Percentiles rank a stretch among this genome's conserved stretches.
Conservation (phyloP, 53 echinoderm and acorn worm species). For the Temnopleurus reevesii region DNA sequence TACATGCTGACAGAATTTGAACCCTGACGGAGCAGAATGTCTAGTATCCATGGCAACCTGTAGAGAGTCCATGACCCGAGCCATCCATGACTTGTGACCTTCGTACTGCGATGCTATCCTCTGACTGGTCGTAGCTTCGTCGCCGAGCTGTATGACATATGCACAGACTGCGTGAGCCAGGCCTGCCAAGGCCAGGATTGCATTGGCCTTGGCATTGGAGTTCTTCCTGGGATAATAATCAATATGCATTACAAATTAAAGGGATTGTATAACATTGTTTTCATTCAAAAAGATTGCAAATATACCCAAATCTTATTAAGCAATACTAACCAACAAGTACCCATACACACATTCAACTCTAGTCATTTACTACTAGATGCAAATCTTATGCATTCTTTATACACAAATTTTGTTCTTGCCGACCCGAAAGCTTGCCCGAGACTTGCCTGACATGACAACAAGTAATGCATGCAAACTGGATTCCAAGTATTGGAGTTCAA, state of each 20-base stretch:
- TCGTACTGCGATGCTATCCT: slow-evolving; percentile 43
- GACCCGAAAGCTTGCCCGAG: no score
- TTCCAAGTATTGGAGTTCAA: no score
- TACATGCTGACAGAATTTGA: slow-evolving; percentile 19
- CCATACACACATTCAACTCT: no score
- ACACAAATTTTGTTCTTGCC: no score
- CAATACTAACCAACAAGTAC: no score
- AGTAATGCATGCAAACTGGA: no score
- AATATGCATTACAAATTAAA: background rate
- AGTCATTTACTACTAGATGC: no score
- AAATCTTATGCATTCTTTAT: no score
- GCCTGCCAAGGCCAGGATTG: slow-evolving; percentile 53
- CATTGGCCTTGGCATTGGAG: slow-evolving; percentile 45
- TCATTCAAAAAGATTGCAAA: no score
- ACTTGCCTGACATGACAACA: no score
- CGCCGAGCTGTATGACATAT: slow-evolving; percentile 42
- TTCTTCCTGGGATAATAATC: slow-evolving; percentile 39
- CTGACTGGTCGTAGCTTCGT: slow-evolving; percentile 36
- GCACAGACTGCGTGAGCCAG: slow-evolving; percentile 40
- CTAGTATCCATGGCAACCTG: slow-evolving; percentile 32
- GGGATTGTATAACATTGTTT: no score
- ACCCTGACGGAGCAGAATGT: background rate
- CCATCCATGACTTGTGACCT: slow-evolving; percentile 44
- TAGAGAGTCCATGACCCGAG: slow-evolving; percentile 33
- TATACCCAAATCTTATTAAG: no score